These are phyloP conservation scores for Chamaetylas fuelleborni DNA, from an alignment of 2,113 vertebrate species.

Conservation along the genomic window DNA sequence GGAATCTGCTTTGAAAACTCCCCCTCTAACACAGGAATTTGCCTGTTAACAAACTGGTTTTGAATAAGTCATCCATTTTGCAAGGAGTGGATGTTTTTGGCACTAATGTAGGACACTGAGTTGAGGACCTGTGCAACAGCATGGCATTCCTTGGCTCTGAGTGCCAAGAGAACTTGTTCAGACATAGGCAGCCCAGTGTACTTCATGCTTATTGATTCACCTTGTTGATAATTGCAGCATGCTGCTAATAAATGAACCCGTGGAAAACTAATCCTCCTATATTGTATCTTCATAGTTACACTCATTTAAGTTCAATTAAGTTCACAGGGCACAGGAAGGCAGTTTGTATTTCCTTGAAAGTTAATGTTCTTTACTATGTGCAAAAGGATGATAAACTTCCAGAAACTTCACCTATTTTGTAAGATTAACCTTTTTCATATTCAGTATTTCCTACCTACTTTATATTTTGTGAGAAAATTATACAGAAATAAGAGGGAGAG, in stretches of 20 bases:
- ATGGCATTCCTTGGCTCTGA: slow-evolving; percentile 58
- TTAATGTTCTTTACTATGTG: background rate
- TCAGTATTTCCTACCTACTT: background rate
- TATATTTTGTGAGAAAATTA: background rate
- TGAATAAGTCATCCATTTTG: slow-evolving; percentile 57
- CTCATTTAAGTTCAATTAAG: slow-evolving; percentile 21
- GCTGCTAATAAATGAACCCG: slow-evolving; percentile 71
- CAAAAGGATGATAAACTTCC: background rate
- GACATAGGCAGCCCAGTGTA: slow-evolving; percentile 43
- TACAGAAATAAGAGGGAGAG: background rate
- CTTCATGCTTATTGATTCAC: slow-evolving; percentile 75
- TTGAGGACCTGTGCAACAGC: slow-evolving; percentile 39
- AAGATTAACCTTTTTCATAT: background rate
- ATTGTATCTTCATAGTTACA: slow-evolving; percentile 53
- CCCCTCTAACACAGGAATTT: background rate
- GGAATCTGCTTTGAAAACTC: slow-evolving; percentile 37
- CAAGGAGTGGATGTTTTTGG: slow-evolving; percentile 28
- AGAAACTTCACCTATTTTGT: background rate
- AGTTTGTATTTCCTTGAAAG: slow-evolving; percentile 39
- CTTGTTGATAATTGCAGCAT: slow-evolving; percentile 71
- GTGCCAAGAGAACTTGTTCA: slow-evolving; percentile 42
- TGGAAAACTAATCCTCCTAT: slow-evolving; percentile 62
- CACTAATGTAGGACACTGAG: background rate
- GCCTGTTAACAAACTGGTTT: background rate
- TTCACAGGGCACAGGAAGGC: slow-evolving; percentile 63